phyloP scores from a whole-genome alignment of 2,797 vertebrate species.

The Morus bassanus region DNA sequence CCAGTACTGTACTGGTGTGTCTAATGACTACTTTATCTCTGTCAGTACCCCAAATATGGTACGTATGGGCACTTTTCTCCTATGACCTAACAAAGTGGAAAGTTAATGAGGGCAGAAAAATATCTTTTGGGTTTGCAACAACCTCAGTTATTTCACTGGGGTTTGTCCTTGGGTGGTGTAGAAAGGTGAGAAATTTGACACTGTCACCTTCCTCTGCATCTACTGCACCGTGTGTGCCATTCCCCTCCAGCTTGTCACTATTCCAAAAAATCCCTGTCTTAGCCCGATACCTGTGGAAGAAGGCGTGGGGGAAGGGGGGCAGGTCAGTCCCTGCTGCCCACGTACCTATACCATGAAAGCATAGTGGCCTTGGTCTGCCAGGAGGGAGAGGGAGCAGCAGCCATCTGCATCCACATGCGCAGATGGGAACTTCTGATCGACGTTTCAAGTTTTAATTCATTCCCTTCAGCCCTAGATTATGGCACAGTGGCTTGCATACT shows the following conservation, averaged over 20 bases:
- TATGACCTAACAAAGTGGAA: background rate
- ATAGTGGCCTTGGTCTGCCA: background rate
- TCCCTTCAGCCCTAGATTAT: background rate
- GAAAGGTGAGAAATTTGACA: background rate
- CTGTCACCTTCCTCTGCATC: background rate
- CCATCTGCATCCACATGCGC: fast-evolving
- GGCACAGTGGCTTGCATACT: background rate
- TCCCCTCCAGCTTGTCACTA: background rate
- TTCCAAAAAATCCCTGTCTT: background rate
- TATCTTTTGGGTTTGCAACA: background rate
- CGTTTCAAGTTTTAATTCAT: background rate
- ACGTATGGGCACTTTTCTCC: fast-evolving
- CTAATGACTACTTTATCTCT: background rate
- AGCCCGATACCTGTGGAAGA: background rate
- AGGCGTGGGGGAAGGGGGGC: fast-evolving
- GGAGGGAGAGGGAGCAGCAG: background rate
- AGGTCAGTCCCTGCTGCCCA: background rate
- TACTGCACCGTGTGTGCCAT: fast-evolving
- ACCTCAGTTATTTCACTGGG: background rate
- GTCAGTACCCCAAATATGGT: fast-evolving
- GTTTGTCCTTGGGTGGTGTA: fast-evolving
- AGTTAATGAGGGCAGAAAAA: background rate
- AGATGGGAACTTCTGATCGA: background rate
- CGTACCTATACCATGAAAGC: background rate
- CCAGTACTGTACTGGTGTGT: background rate